These are phyloP conservation scores for Teinopalpus imperialis DNA, from an alignment of 2,888 invertebrate genomes.

Conservation along the genomic window DNA sequence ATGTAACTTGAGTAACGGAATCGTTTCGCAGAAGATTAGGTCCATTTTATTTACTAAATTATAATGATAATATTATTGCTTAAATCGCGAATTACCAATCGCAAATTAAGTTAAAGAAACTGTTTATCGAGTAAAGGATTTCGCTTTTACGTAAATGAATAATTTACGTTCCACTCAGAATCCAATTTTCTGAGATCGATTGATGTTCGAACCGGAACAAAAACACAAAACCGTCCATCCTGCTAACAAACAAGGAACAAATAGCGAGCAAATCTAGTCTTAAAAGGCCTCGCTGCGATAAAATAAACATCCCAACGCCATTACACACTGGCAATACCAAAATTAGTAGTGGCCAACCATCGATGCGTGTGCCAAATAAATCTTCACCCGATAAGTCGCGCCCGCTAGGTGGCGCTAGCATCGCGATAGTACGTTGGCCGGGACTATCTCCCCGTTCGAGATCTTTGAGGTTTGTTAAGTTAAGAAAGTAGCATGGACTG, in stretches of 20 bases:
- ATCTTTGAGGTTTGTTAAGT: slow-evolving; percentile 19
- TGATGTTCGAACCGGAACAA: slow-evolving; percentile 11
- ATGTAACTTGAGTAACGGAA: too few relatives aligned
- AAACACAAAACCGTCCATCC: slow-evolving; percentile 5
- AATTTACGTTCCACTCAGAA: too few relatives aligned
- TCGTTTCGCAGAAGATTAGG: too few relatives aligned
- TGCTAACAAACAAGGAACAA: slow-evolving; percentile 18
- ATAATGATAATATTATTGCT: too few relatives aligned
- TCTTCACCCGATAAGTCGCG: slow-evolving; percentile 51
- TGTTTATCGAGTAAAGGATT: too few relatives aligned
- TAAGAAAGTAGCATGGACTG: not conserved
- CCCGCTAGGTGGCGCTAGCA: slow-evolving; percentile 48
- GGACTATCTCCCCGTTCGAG: slow-evolving; percentile 18
- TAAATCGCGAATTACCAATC: too few relatives aligned
- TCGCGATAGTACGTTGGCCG: slow-evolving; percentile 16
- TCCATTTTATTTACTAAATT: too few relatives aligned
- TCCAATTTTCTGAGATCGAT: not conserved
- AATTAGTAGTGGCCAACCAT: slow-evolving; percentile 40
- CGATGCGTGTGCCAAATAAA: slow-evolving; percentile 51
- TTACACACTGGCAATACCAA: slow-evolving; percentile 34
- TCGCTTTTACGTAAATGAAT: too few relatives aligned
- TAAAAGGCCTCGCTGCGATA: slow-evolving; percentile 27
- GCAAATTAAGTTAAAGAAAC: too few relatives aligned
- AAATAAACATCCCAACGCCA: slow-evolving; percentile 31
- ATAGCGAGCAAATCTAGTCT: slow-evolving; percentile 17